phyloP scores from a whole-genome alignment of 2,888 invertebrate species.

The Epinotia nisella region DNA sequence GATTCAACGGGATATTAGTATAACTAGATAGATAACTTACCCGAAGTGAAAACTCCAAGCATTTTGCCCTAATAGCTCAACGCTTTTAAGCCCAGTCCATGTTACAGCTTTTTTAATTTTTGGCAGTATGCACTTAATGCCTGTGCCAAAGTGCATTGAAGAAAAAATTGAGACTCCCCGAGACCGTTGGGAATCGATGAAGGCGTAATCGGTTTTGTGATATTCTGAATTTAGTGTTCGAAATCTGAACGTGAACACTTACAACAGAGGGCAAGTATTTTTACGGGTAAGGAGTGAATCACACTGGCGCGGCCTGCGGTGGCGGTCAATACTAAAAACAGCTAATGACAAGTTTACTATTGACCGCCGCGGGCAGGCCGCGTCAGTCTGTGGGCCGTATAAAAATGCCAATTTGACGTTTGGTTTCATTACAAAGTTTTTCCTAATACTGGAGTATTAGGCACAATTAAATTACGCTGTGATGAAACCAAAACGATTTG shows the following conservation, averaged over 20 bases:
- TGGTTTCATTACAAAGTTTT: too few species aligned
- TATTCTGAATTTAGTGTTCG: background rate
- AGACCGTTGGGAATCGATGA: slow-evolving; percentile 13
- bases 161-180: slow-evolving; percentile 24
- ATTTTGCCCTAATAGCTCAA: slow-evolving; percentile 7
- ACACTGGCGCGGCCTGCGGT: too few species aligned
- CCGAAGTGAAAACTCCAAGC: background rate
- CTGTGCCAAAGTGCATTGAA: slow-evolving; percentile 31
- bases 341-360: too few species aligned
- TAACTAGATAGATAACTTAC: background rate
- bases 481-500: too few species aligned
- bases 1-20: background rate
- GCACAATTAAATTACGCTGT: too few species aligned
- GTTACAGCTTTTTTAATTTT: slow-evolving; percentile 31
- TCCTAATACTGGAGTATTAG: too few species aligned
- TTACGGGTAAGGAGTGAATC: too few species aligned
- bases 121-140: slow-evolving; percentile 31
- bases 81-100: background rate
- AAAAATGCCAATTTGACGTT: too few species aligned
- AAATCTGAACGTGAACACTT: background rate
- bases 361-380: too few species aligned
- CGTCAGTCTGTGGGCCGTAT: too few species aligned
- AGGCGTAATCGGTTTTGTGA: background rate
- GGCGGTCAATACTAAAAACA: too few species aligned
- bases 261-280: too few species aligned